These are phyloP conservation scores for Microtus montanus DNA, from an alignment of 2,113 vertebrate genomes.

Conservation along the genomic window DNA sequence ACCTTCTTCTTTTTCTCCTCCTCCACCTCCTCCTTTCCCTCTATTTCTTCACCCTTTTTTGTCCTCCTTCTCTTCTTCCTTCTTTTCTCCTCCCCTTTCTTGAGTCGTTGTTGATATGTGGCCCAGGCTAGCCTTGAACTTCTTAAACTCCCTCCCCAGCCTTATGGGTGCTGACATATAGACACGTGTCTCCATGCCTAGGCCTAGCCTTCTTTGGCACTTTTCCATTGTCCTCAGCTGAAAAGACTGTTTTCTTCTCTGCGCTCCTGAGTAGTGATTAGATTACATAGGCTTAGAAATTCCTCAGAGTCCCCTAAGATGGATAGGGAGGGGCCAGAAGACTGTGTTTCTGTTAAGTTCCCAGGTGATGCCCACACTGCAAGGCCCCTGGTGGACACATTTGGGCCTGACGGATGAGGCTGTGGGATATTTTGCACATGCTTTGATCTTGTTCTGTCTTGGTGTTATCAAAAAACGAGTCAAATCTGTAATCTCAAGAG, in stretches of 20 bases:
- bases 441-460: background rate
- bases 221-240: slow-evolving; percentile 12
- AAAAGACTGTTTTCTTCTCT: background rate
- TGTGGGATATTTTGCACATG: background rate
- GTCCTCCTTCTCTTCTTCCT: background rate
- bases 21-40: background rate
- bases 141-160: background rate
- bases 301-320: background rate
- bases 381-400: background rate
- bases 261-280: background rate
- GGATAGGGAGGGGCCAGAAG: background rate
- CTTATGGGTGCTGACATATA: background rate
- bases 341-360: background rate
- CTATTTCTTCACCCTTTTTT: too few relatives aligned
- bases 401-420: background rate
- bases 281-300: background rate
- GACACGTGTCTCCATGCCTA: background rate
- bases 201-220: background rate
- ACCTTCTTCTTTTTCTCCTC: too few relatives aligned
- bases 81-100: background rate
- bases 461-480: background rate
- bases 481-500: background rate
- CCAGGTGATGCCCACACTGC: background rate
- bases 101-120: background rate
- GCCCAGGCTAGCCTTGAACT: background rate